These are phyloP conservation scores for Scaptomyza montana DNA, from an alignment of 1,140 invertebrate species.

Conservation along the genomic window DNA sequence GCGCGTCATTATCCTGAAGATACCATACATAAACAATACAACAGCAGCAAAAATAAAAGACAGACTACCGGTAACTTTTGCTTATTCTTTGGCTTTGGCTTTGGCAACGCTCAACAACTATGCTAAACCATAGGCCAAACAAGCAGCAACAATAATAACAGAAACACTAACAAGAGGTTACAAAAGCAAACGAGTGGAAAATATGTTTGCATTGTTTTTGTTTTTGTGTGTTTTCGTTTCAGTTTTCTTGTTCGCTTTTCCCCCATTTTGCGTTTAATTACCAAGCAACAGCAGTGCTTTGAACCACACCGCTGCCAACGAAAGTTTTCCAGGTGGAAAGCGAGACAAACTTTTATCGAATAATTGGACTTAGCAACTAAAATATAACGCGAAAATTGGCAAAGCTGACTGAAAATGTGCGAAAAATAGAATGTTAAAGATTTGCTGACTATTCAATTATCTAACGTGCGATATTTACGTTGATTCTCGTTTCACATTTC, in stretches of 20 bases:
- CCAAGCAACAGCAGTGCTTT: slow-evolving; percentile 56
- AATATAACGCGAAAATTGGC: slow-evolving; percentile 1
- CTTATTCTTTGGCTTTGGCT: neutral
- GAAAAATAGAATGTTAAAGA: neutral
- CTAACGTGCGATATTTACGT: neutral
- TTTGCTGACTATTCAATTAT: neutral
- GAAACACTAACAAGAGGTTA: slow-evolving; percentile 37
- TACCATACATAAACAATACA: slow-evolving; percentile 79
- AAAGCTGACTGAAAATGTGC: slow-evolving; percentile 1
- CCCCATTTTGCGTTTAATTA: slow-evolving; percentile 61
- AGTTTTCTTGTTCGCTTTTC: slow-evolving; percentile 3
- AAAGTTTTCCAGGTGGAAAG: slow-evolving; percentile 30
- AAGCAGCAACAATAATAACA: slow-evolving; percentile 56
- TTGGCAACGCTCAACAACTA: slow-evolving; percentile 26
- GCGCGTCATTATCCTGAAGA: slow-evolving; percentile 78
- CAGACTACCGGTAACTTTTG: slow-evolving; percentile 26
- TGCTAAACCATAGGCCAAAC: slow-evolving; percentile 68
- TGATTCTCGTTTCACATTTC: neutral
- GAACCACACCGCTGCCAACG: slow-evolving; percentile 34
- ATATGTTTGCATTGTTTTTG: slow-evolving; percentile 61
- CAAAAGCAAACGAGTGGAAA: slow-evolving; percentile 67
- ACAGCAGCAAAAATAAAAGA: slow-evolving; percentile 22
- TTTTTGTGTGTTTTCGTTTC: slow-evolving; percentile 6
- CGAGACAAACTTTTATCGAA: neutral
- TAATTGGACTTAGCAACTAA: neutral